Percentiles rank a stretch among this genome's conserved stretches.
phyloP scores from a whole-genome alignment of 2,888 invertebrate species.

The Ichneumon xanthorius region DNA sequence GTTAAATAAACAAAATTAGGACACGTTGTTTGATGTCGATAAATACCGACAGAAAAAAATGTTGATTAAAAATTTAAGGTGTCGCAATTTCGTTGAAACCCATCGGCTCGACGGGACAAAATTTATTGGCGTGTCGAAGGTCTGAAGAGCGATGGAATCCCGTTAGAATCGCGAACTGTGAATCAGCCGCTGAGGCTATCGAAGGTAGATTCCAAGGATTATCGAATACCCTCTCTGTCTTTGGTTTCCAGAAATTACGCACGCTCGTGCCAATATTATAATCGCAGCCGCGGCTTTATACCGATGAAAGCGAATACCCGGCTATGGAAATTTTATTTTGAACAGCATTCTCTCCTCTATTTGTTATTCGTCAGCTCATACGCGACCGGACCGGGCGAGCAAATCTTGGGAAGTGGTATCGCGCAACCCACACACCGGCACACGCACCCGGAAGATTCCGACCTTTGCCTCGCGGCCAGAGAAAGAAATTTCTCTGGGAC shows the following conservation, averaged over 20 bases:
- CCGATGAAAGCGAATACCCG: neutral
- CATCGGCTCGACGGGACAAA: neutral
- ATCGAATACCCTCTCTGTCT: slow-evolving; percentile 28
- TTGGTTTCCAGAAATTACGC: slow-evolving; percentile 27
- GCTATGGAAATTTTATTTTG: neutral
- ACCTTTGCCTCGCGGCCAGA: slow-evolving; percentile 22
- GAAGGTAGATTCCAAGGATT: slow-evolving; percentile 25
- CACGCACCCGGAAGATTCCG: slow-evolving; percentile 1
- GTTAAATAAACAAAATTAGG: neutral
- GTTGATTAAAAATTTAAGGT: neutral
- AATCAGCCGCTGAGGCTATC: neutral
- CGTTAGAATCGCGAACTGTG: neutral
- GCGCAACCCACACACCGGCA: slow-evolving; percentile 8
- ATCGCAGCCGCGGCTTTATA: neutral
- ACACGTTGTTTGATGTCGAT: neutral
- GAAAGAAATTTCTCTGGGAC: slow-evolving; percentile 33
- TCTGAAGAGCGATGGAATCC: neutral
- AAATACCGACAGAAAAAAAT: neutral
- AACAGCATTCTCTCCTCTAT: neutral
- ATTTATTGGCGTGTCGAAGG: neutral
- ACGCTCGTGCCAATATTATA: slow-evolving; percentile 20
- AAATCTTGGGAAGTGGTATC: slow-evolving; percentile 7
- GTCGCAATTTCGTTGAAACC: neutral
- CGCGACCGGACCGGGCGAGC: neutral
- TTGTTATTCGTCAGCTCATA: neutral